Percentiles rank a stretch among this genome's conserved stretches.
These are phyloP conservation scores for Diploptera punctata DNA, from an alignment of 2,888 invertebrate species.

Conservation along the genomic window DNA sequence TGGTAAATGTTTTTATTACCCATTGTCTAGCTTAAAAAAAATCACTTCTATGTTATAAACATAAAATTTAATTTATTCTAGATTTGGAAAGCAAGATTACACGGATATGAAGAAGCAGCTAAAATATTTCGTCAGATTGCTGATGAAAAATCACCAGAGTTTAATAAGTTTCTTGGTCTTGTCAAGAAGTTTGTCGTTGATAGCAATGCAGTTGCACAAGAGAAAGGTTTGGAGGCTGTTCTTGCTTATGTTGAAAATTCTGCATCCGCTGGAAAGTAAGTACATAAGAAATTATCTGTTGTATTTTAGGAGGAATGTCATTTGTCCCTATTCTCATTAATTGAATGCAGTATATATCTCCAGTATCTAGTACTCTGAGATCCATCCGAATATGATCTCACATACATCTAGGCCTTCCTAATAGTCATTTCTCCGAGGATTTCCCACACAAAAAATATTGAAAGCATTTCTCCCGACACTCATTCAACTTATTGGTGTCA, in stretches of 20 bases:
- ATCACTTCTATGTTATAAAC: conserved; percentile 14
- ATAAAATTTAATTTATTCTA: conserved; percentile 48
- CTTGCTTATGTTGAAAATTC: conserved; percentile 92
- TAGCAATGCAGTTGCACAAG: conserved; percentile 94
- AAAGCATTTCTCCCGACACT: no score
- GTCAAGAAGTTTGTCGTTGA: conserved; percentile 95
- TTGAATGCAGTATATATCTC: not conserved
- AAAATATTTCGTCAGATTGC: conserved; percentile 87
- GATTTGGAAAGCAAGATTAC: conserved; percentile 94
- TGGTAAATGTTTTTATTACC: no score
- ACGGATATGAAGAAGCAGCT: conserved; percentile 92
- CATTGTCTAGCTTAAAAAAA: no score
- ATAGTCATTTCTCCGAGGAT: no score
- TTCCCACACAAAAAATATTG: no score
- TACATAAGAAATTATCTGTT: no score
- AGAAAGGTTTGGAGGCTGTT: conserved; percentile 93
- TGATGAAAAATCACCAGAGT: conserved; percentile 94
- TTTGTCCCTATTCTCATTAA: no score
- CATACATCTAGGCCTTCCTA: no score
- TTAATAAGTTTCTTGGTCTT: conserved; percentile 87
- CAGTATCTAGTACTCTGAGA: no score
- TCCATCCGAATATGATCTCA: no score
- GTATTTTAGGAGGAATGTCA: no score
- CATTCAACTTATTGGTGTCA: no score
- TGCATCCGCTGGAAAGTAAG: conserved; percentile 79